phyloP scores from a whole-genome alignment of 1,140 invertebrate genomes.

The Cydia strobilella region DNA sequence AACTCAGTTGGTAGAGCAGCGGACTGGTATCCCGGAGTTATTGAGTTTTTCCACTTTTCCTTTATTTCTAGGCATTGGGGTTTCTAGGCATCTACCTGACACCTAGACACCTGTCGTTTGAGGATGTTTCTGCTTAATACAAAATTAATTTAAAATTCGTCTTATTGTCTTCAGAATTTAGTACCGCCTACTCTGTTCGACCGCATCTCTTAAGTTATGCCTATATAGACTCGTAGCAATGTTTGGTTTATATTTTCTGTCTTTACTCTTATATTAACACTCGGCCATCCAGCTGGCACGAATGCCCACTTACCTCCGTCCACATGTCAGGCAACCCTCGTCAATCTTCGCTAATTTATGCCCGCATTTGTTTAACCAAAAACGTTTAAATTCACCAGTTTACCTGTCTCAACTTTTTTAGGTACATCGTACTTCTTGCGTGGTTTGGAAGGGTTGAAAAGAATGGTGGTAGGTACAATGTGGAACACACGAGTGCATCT shows the following conservation, averaged over 20 bases:
- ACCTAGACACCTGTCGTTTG: too few relatives aligned
- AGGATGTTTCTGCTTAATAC: too few relatives aligned
- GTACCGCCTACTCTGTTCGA: too few relatives aligned
- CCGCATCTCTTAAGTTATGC: too few relatives aligned
- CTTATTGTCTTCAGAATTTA: too few relatives aligned
- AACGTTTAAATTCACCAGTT: constrained; percentile 67
- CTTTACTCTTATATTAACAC: background rate
- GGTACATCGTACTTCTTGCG: constrained; percentile 53
- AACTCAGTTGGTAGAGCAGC: too few relatives aligned
- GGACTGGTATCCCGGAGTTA: too few relatives aligned
- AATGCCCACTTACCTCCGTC: constrained; percentile 36
- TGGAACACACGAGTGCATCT: background rate
- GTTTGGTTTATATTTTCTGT: background rate
- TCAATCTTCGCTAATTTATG: constrained; percentile 74
- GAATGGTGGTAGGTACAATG: background rate
- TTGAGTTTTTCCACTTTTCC: too few relatives aligned
- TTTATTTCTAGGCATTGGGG: too few relatives aligned
- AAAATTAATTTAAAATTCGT: too few relatives aligned
- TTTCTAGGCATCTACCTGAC: too few relatives aligned
- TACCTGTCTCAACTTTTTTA: constrained; percentile 66
- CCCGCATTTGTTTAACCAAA: constrained; percentile 72
- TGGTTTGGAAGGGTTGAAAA: constrained; percentile 33
- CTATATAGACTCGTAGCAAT: background rate
- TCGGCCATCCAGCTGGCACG: background rate
- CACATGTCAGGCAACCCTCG: constrained; percentile 55